Percentiles rank a stretch among this genome's conserved stretches.
Conservation (phyloP, 2,797 vertebrate genomes). For the Agapornis canus region DNA sequence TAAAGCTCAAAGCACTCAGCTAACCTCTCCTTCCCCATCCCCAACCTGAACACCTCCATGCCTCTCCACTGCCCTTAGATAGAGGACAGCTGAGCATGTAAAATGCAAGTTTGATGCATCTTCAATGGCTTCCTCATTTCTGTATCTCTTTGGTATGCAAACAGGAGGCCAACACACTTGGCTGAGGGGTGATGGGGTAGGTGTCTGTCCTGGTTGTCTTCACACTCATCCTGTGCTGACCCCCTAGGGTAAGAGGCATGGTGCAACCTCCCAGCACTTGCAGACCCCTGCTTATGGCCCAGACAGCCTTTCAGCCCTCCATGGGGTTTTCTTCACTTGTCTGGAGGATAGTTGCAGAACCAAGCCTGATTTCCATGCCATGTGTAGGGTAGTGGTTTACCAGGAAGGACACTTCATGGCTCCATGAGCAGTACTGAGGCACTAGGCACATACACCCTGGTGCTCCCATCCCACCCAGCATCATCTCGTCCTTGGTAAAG, state of each 20-base stretch:
- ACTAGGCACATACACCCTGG: rapidly evolving
- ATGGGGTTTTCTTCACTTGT: rapidly evolving
- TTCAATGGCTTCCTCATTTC: conserved; percentile 12
- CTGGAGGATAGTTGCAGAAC: background rate
- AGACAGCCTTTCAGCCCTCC: background rate
- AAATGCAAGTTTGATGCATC: background rate
- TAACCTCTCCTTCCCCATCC: background rate
- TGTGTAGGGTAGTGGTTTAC: rapidly evolving
- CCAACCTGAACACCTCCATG: rapidly evolving
- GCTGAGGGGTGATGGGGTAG: background rate
- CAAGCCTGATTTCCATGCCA: background rate
- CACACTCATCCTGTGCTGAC: no score
- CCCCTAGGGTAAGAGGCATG: rapidly evolving
- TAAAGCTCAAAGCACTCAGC: background rate
- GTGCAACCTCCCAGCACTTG: rapidly evolving
- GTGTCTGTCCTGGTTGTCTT: background rate
- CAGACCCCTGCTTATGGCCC: background rate
- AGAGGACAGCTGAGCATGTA: background rate
- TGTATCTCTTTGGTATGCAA: background rate
- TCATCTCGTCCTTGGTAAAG: background rate
- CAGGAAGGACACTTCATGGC: background rate
- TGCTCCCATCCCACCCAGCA: background rate
- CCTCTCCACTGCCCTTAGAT: background rate
- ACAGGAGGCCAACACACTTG: background rate
- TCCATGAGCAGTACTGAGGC: rapidly evolving